Conservation (phyloP, 2,888 invertebrate genomes). For the Callinectes sapidus region DNA sequence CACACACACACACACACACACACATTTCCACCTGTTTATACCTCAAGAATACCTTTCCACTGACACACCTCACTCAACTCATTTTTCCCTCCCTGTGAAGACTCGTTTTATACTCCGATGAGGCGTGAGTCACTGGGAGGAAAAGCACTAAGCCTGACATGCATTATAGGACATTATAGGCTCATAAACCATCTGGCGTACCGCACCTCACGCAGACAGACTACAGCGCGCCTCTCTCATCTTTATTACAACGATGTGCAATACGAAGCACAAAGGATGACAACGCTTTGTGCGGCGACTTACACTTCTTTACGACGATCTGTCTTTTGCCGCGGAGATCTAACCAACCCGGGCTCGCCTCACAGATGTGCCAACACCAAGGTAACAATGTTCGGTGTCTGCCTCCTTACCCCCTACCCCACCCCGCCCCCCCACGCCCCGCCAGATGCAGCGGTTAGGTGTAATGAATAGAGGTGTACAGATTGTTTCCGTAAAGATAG, state of each 20-base stretch:
- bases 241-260: not conserved
- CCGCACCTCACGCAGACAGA: not conserved
- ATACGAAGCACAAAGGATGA: not conserved
- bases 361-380: not conserved
- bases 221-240: not conserved
- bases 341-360: not conserved
- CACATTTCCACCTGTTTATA: not conserved
- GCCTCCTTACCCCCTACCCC: not conserved
- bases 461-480: not conserved
- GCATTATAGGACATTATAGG: conserved; percentile 13
- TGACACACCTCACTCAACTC: conserved; percentile 1
- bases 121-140: not conserved
- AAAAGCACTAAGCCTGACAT: not conserved
- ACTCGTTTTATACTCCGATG: not conserved
- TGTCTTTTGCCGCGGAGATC: not conserved
- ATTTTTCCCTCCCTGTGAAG: not conserved
- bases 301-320: not conserved
- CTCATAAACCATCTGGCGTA: not conserved
- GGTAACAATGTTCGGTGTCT: not conserved
- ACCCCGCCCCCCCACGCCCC: no score
- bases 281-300: not conserved
- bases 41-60: not conserved
- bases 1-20: conserved; percentile 31
- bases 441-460: not conserved
- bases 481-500: not conserved